Evolutionary conservation across 2,113 vertebrate species (phyloP).

Genomic region (Leucopsar rothschildi): DNA sequence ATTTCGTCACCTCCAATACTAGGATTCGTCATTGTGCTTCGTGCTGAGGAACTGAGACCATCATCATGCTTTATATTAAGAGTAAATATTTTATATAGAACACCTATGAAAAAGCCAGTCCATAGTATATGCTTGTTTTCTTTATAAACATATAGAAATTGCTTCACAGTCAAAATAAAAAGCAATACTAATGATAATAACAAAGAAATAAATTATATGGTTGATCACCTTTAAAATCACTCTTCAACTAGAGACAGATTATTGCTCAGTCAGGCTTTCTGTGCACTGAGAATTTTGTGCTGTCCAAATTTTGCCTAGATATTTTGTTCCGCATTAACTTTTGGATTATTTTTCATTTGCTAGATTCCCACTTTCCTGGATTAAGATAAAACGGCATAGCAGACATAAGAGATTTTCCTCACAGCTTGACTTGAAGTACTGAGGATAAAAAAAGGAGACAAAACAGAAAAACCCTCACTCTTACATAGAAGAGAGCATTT

Average conservation of each 20-base stretch:
- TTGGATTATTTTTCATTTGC: slow-evolving; percentile 50
- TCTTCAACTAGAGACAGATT: not conserved
- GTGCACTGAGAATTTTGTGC: not conserved
- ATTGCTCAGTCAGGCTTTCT: not conserved
- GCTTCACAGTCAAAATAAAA: not conserved
- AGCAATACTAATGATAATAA: not conserved
- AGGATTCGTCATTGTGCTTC: not conserved
- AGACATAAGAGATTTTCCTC: slow-evolving; percentile 46
- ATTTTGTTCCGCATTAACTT: not conserved
- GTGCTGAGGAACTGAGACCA: not conserved
- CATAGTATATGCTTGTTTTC: not conserved
- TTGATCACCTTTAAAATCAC: not conserved
- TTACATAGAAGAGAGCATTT: not conserved
- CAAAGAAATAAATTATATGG: not conserved
- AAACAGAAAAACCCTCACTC: not conserved
- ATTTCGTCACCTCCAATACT: not conserved
- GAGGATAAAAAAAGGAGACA: not conserved
- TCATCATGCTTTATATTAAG: not conserved
- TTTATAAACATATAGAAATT: not conserved
- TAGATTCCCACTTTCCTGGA: not conserved
- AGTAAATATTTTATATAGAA: not conserved
- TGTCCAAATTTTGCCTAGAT: not conserved
- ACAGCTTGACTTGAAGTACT: slow-evolving; percentile 31
- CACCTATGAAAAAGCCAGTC: not conserved
- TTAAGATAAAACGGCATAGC: slow-evolving; percentile 54